Base-by-base conservation (phyloP, 2,113 vertebrate species). In the Opisthocomus hoazin region DNA sequence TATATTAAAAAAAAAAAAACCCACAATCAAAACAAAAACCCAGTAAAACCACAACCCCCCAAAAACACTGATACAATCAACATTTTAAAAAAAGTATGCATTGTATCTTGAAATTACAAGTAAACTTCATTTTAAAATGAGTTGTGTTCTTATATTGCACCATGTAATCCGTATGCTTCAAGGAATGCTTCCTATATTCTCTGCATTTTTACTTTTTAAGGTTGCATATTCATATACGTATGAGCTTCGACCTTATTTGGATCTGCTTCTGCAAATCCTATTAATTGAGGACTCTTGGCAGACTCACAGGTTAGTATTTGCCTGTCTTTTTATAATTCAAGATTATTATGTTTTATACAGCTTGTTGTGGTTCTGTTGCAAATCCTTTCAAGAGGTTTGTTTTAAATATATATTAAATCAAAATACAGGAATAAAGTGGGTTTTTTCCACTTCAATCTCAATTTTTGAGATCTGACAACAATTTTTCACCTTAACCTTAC, bases 251-350 rank as follows among this genome's bases (percentile, higher is more conserved):
- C 99, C 99, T 97, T 99, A 99, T 75, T 98, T 99, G 98, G 99
- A 99, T 98, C 98, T 99, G 95, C 99, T 99, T 97, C 98, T 99
- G 89, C 99, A 99, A 97, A 99, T 99, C 93, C 97, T 99, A 84
- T 98, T 99, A 96, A 99, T 99, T 91, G 99, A 99, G 94, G 99
- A 99, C 95, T 99, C 99, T 39, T 99, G 99, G 99, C 99, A 99
- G 97, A 99, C 99, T 76, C 99, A 99, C 98, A 99, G 99, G 99
- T 99, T 85, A 92, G 98, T 95, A 66, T 30, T 84, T 73, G 41
- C 29, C 29, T 69, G 34, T 29, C 58, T 90, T 51, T 56, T 70
- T 65, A 19, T 71, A 84, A 75, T n/a, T 81, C 10, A 56, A 0
- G 48, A n/a, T 51, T 37, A 16, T 36, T 41, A 15, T 10, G 9